A percentile compares a stretch with the other conserved stretches of the same genome.
phyloP scores from a whole-genome alignment of 2,113 vertebrate species.

The Hypanus sabinus region DNA sequence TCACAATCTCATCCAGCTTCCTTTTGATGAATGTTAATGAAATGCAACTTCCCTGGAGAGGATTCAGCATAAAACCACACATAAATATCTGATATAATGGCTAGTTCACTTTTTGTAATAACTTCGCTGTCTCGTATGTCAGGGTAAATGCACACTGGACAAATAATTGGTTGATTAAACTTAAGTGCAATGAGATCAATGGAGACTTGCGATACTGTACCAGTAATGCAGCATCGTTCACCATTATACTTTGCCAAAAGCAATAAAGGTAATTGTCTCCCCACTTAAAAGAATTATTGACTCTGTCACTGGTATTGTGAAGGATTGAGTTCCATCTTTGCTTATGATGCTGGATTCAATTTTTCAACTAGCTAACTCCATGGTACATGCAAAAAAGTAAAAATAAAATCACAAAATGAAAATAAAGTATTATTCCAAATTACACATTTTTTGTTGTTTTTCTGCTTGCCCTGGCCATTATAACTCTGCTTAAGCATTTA shows the following conservation, averaged over 20 bases:
- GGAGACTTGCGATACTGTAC: neutral
- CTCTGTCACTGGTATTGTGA: neutral
- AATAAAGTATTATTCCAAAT: neutral
- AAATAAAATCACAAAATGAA: neutral
- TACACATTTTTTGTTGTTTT: neutral
- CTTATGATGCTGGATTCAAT: neutral
- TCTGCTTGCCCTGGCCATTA: neutral
- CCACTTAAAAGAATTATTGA: neutral
- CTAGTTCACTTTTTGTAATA: conserved; percentile 26
- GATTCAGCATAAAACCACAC: neutral
- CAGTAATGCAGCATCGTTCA: neutral
- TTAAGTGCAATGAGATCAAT: conserved; percentile 30
- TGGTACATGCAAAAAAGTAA: neutral
- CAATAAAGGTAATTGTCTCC: conserved; percentile 26
- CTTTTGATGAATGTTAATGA: conserved; percentile 14
- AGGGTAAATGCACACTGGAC: conserved; percentile 19
- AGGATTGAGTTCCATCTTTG: neutral
- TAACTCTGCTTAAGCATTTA: neutral
- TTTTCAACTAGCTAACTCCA: neutral
- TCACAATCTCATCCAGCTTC: neutral
- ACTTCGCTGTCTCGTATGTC: neutral
- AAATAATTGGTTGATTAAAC: conserved; percentile 35
- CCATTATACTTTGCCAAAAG: neutral
- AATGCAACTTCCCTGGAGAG: neutral
- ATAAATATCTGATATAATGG: conserved; percentile 17